Evolutionary conservation across 2,797 vertebrate genomes (phyloP), one percentile per base, ranked within the genome.

Genomic region (Cephalopachus bancanus): DNA sequence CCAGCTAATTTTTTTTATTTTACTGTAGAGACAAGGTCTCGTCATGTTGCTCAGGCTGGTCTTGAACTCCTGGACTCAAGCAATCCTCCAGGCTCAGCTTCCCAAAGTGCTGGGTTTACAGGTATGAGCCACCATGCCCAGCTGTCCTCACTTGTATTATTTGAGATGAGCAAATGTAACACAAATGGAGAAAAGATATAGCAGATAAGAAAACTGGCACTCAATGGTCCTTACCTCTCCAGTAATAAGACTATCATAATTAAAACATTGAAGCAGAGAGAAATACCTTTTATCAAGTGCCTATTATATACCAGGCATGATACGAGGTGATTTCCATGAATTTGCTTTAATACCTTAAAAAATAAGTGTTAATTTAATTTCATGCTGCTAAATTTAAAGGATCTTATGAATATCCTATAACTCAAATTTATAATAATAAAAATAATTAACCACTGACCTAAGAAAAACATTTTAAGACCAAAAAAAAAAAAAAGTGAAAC

Each of bases 401-500:
- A 1, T 69, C 93, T 91, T 81, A 60, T 72, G 37, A 90, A 55
- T 26, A 93, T 64, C 74, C 33, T 95, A 11, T 14, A 87, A 57
- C 81, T 24, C 84, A 71, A 95, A 81, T 49, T 69, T 83, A 81
- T 79, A 90, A 64, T 33, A 44, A 44, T 44, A 44, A 90, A 83
- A 95, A 71, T 87, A 49, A 93, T 37, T 95, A 62, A 92, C 33
- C 22, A 74, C 0, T 95, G 60, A 91, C 26, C 10, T 89, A 92
- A 90, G 33, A 76, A 76, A 89, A 80, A 92, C 92, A 88, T 53
- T 83, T 37, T 33, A 78, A 93, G 22, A 87, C 14, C 44, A 44
- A 44, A 44, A 44, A 88, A 86, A 94, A 95, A 83, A 57, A 62
- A 93, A 93, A 94, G 78, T 51, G 10, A 91, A 95, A 79, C 5